Evolutionary conservation across 2,888 invertebrate species (phyloP).

Genomic region (Aspidiotus destructor): DNA sequence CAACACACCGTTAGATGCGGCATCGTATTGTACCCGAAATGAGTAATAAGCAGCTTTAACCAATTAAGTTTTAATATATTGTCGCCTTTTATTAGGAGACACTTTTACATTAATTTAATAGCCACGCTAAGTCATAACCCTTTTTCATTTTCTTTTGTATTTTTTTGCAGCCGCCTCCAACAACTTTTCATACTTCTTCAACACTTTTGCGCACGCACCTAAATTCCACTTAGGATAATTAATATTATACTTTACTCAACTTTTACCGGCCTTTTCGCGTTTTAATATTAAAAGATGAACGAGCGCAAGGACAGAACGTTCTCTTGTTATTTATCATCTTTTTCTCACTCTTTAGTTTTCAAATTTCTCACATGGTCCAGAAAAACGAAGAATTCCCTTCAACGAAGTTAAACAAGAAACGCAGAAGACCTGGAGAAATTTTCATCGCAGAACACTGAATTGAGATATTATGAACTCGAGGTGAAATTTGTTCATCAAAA

Average conservation of each 20-base stretch:
- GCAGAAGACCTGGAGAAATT: too few species aligned
- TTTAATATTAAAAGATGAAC: neutral
- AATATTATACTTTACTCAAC: slow-evolving; percentile 19
- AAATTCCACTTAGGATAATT: slow-evolving; percentile 26
- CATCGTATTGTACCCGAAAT: neutral
- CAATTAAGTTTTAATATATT: slow-evolving; percentile 22
- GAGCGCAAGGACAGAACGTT: too few species aligned
- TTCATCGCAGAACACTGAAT: too few species aligned
- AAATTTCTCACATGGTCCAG: too few species aligned
- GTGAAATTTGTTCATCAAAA: too few species aligned
- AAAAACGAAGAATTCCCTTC: too few species aligned
- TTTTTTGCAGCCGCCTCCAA: neutral
- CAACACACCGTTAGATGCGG: neutral
- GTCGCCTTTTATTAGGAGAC: slow-evolving; percentile 1
- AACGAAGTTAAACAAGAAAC: too few species aligned
- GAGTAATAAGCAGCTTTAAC: slow-evolving; percentile 21
- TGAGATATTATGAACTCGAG: too few species aligned
- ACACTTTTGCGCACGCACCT: neutral
- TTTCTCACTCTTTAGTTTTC: too few species aligned
- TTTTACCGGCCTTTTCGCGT: slow-evolving; percentile 15
- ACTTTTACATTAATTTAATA: neutral
- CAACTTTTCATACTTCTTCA: too few species aligned
- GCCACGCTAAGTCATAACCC: neutral
- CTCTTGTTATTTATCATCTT: too few species aligned
- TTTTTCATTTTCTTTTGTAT: slow-evolving; percentile 3